Percentiles rank a stretch among this genome's conserved stretches.
Conservation (phyloP, 2,888 invertebrate genomes). For the Oxytorus armatus region DNA sequence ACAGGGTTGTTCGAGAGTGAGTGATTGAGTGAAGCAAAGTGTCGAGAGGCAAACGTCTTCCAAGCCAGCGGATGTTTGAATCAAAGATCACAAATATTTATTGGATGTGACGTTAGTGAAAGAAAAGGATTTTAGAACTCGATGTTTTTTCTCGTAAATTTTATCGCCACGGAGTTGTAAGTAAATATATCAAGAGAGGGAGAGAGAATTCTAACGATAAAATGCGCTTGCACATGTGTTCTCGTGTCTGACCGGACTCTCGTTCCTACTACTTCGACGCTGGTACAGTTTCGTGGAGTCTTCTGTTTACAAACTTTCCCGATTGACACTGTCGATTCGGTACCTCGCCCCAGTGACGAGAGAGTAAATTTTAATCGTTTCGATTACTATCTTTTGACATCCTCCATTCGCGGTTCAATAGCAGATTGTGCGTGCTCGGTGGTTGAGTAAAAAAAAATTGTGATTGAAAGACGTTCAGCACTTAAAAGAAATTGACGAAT, state of each 20-base stretch:
- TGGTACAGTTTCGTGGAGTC: conserved; percentile 7
- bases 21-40: conserved; percentile 13
- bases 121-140: background rate
- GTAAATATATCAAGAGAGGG: background rate
- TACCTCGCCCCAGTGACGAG: conserved; percentile 48
- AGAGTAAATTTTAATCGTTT: background rate
- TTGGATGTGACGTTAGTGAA: background rate
- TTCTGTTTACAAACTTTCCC: conserved; percentile 67
- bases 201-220: background rate
- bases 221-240: conserved; percentile 52
- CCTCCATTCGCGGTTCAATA: background rate
- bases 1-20: conserved; percentile 1
- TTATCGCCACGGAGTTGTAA: background rate
- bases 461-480: conserved; percentile 1
- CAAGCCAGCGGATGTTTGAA: background rate
- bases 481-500: background rate
- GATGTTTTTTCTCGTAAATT: background rate
- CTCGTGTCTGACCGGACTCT: conserved; percentile 59
- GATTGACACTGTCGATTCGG: background rate
- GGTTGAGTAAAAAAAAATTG: conserved; percentile 17
- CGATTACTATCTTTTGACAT: background rate
- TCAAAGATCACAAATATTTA: conserved; percentile 5
- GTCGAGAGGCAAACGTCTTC: background rate
- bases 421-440: background rate
- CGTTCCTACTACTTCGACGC: conserved; percentile 43